Base-by-base conservation (phyloP, 2,113 vertebrate genomes). In the Vanacampus margaritifer region DNA sequence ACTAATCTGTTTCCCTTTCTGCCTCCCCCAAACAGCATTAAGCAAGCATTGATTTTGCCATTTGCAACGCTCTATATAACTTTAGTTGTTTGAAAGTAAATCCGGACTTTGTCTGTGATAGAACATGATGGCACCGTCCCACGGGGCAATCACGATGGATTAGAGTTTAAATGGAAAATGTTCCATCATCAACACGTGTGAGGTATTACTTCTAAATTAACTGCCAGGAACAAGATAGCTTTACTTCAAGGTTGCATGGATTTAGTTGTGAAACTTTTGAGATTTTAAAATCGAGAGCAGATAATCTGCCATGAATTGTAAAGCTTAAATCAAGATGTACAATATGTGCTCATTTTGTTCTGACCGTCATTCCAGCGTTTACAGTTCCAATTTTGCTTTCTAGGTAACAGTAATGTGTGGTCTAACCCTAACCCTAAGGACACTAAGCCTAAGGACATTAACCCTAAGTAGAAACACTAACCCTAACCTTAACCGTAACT, bases 31-130 rank as follows among this genome's bases (percentile, higher is more conserved):
- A 69, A 75, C 60, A 60, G 64, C 79, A 74, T 81, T 71, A 72
- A 59, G 59, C 43, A 43, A 32, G 10, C 58, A 85, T 86, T 13
- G 84, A 88, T 88, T 68, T 57, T 21, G 36, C 66, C 64, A 83
- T 85, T 84, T 78, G 80, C 68, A 69, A 86, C 11, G 80, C 82
- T 86, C 86, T 80, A 85, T 16, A 80, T 80, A 77, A 62, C 74
- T 1, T 67, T 51, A 63, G 54, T 6, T 32, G 32, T 48, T 63
- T 60, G 54, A n/a, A 53, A 70, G 64, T 54, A 39, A 21, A 60
- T 66, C 23, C 19, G 28, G 41, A 41, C 24, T 57, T 21, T 50
- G 26, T 75, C 58, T 73, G 68, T 66, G 69, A 43, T 74, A 68
- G 39, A 43, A 64, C 50, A 71, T 0, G 7, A 23, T 2, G 24